Evolutionary conservation across 1,140 invertebrate species (phyloP).

Genomic region (Carposina sasakii): DNA sequence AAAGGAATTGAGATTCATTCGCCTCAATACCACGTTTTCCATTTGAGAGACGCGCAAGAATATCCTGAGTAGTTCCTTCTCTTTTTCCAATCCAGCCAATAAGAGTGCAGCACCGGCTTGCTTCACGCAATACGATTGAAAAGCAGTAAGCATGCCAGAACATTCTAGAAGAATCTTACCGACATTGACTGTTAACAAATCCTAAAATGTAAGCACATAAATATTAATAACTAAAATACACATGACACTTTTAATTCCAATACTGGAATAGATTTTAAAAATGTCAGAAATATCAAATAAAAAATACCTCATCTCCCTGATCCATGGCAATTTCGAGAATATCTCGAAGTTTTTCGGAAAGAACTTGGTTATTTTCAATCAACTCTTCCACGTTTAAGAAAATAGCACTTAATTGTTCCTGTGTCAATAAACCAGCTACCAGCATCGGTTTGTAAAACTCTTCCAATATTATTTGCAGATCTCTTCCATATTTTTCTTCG

Average conservation of each 20-base stretch:
- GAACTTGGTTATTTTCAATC: conserved; percentile 88
- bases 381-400: conserved; percentile 96
- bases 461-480: conserved; percentile 92
- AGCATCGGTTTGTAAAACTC: conserved; percentile 96
- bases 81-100: conserved; percentile 93
- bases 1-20: conserved; percentile 98
- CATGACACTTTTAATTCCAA: neutral
- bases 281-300: conserved; percentile 20
- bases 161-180: conserved; percentile 93
- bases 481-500: conserved; percentile 95
- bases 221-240: neutral
- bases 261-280: no score
- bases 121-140: conserved; percentile 94
- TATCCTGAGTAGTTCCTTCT: conserved; percentile 94
- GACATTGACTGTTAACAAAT: conserved; percentile 91
- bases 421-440: conserved; percentile 86
- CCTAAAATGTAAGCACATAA: conserved; percentile 64
- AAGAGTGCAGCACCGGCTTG: conserved; percentile 92
- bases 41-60: conserved; percentile 97
- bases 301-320: conserved; percentile 76
- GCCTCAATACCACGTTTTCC: conserved; percentile 92
- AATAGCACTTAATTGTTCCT: conserved; percentile 88
- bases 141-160: conserved; percentile 94
- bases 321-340: conserved; percentile 89
- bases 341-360: conserved; percentile 89